phyloP scores from a whole-genome alignment of 2,888 invertebrate species.

The Spilarctia lutea region DNA sequence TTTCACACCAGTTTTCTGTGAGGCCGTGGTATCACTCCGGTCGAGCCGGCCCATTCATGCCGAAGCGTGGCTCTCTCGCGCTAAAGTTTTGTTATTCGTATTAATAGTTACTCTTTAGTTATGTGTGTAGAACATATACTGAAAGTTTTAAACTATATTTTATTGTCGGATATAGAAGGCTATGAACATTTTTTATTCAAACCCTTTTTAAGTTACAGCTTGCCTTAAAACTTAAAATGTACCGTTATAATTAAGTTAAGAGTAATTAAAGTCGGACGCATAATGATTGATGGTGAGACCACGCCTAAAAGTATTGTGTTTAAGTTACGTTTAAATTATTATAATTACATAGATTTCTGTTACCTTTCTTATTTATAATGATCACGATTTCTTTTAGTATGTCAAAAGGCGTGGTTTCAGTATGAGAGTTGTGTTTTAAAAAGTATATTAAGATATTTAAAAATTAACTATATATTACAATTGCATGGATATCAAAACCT shows the following conservation, averaged over 20 bases:
- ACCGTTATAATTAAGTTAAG: constrained; percentile 64
- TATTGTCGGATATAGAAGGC: background rate
- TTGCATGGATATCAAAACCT: no score
- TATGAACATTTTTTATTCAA: background rate
- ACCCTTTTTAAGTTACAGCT: background rate
- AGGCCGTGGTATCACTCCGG: no score
- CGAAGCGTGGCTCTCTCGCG: no score
- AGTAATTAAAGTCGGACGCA: constrained; percentile 57
- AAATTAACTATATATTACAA: no score
- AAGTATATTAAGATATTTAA: background rate
- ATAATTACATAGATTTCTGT: constrained; percentile 49
- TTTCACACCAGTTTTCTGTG: no score
- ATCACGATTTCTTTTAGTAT: constrained; percentile 19
- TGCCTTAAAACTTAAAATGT: constrained; percentile 24
- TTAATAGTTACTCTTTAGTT: background rate
- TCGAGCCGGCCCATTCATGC: no score
- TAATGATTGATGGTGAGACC: constrained; percentile 54
- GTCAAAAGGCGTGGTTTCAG: background rate
- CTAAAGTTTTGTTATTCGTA: no score
- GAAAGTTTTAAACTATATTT: background rate
- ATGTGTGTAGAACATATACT: background rate
- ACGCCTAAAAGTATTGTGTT: constrained; percentile 52
- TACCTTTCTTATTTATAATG: constrained; percentile 27
- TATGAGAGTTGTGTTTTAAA: background rate
- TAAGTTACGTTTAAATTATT: constrained; percentile 38